Evolutionary conservation across 30 jellyfish, hydroid and myxozoan species (phyloP).

Genomic region (Turritopsis dohrnii): DNA sequence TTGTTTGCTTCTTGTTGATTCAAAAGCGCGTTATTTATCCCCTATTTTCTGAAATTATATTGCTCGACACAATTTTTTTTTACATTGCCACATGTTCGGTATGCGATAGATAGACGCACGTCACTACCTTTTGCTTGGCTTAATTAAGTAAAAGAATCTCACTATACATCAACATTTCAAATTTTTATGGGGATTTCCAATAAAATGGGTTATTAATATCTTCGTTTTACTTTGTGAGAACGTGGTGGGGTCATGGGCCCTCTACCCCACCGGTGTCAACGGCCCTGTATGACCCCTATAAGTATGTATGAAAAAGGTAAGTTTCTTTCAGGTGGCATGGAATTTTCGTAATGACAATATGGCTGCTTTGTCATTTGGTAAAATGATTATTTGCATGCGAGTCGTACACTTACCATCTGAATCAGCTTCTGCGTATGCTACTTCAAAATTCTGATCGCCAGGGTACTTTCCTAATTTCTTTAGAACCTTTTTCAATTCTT

Average conservation of each 20-base stretch:
- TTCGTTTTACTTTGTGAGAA: no score
- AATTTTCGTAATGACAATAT: background rate
- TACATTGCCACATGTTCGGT: background rate
- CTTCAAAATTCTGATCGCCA: conserved; percentile 21
- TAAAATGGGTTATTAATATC: no score
- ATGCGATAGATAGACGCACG: background rate
- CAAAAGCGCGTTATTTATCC: background rate
- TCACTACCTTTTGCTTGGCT: background rate
- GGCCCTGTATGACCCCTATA: no score
- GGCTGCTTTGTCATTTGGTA: background rate
- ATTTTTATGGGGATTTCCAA: no score
- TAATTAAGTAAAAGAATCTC: background rate
- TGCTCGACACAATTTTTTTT: background rate
- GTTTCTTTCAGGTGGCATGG: background rate
- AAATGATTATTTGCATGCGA: background rate
- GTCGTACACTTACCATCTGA: conserved; percentile 19
- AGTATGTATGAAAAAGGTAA: no score
- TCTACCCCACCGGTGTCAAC: no score
- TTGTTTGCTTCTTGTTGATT: background rate
- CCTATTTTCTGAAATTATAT: background rate
- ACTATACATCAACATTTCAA: background rate
- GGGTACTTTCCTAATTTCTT: conserved; percentile 14
- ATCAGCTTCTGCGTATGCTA: conserved; percentile 5
- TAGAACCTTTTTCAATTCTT: conserved; percentile 17
- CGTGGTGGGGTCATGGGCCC: no score